These are phyloP conservation scores for Drosophila tani DNA, from an alignment of 1,140 invertebrate species.

Conservation along the genomic window DNA sequence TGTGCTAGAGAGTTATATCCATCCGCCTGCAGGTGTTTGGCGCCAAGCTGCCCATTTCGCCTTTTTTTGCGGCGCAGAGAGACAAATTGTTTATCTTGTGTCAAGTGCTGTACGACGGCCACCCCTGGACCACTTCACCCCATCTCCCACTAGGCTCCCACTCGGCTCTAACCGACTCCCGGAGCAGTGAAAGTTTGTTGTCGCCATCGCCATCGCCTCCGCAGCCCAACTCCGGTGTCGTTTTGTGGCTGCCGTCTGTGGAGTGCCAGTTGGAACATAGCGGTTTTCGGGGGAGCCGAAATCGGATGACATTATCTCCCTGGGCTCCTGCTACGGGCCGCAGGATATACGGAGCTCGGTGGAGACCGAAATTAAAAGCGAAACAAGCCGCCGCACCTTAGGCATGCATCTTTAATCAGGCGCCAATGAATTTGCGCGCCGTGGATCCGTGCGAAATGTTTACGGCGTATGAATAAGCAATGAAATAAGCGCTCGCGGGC, in stretches of 20 bases:
- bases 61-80: conserved; percentile 56
- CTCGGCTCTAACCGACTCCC: not conserved
- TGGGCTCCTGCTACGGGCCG: conserved; percentile 4
- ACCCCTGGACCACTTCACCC: conserved; percentile 10
- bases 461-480: conserved; percentile 78
- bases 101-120: conserved; percentile 64
- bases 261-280: conserved; percentile 60
- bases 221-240: conserved; percentile 22
- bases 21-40: conserved; percentile 68
- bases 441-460: conserved; percentile 75
- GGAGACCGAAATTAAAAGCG: conserved; percentile 75
- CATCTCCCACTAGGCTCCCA: not conserved
- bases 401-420: conserved; percentile 77
- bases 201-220: conserved; percentile 39
- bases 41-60: conserved; percentile 75
- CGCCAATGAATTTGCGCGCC: conserved; percentile 66
- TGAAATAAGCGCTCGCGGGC: conserved; percentile 77
- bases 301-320: conserved; percentile 80
- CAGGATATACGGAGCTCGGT: conserved; percentile 5
- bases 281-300: conserved; percentile 50
- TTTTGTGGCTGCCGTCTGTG: conserved; percentile 63
- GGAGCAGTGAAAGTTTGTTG: conserved; percentile 62
- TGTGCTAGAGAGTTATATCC: conserved; percentile 18
- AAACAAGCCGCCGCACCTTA: conserved; percentile 69
- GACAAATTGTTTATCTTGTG: conserved; percentile 83